Conservation (phyloP, 1,140 invertebrate genomes). For the Vanessa atalanta region DNA sequence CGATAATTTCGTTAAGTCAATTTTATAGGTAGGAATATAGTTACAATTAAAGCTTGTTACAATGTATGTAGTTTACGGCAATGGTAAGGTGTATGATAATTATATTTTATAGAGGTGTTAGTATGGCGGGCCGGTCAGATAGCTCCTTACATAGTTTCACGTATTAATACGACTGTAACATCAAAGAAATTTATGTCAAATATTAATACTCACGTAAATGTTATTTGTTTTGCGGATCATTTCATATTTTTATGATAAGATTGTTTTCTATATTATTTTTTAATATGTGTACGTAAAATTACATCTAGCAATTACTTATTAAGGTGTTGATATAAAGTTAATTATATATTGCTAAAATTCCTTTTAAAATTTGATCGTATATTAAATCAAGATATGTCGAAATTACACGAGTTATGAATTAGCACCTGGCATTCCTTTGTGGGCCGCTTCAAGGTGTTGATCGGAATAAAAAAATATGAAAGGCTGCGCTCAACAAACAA, state of each 20-base stretch:
- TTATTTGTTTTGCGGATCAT: not conserved
- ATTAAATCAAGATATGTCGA: slow-evolving; percentile 44
- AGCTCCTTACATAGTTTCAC: slow-evolving; percentile 1
- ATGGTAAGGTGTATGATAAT: slow-evolving; percentile 13
- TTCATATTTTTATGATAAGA: no score
- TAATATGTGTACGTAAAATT: no score
- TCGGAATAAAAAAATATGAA: slow-evolving; percentile 39
- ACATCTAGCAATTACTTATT: no score
- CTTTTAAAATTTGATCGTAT: slow-evolving; percentile 40
- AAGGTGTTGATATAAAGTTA: not conserved
- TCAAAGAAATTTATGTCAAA: not conserved
- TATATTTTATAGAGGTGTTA: slow-evolving; percentile 20
- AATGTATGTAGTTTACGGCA: slow-evolving; percentile 18
- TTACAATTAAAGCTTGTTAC: slow-evolving; percentile 19
- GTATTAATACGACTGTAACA: not conserved
- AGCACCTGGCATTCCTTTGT: slow-evolving; percentile 38
- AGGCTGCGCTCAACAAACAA: slow-evolving; percentile 59
- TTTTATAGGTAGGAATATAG: slow-evolving; percentile 3
- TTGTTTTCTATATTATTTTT: no score
- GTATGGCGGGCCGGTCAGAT: not conserved
- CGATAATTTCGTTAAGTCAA: not conserved
- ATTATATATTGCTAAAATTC: slow-evolving; percentile 13
- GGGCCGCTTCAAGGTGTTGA: slow-evolving; percentile 38
- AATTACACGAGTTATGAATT: slow-evolving; percentile 43
- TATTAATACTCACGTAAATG: not conserved